These are phyloP conservation scores for Onychomys leucogaster DNA, from an alignment of 2,797 vertebrate species.

Conservation along the genomic window DNA sequence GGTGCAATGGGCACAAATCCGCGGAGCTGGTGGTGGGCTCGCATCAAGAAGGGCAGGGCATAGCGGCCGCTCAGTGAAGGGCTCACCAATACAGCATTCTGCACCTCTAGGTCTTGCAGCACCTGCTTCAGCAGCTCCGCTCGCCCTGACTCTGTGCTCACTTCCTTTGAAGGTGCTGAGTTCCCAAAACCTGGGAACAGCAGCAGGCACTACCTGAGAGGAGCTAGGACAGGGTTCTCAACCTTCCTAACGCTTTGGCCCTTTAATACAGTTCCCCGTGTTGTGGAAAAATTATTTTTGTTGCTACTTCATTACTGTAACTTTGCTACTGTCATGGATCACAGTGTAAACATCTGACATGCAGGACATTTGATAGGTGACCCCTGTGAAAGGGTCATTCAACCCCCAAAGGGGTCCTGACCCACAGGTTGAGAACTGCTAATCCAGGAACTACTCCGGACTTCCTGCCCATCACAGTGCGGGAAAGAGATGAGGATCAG, in stretches of 20 bases:
- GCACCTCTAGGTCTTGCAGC: conserved; percentile 91
- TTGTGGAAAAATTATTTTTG: neutral
- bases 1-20: conserved; percentile 95
- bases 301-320: neutral
- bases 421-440: neutral
- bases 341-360: neutral
- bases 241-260: no score
- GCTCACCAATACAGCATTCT: conserved; percentile 92
- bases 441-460: neutral
- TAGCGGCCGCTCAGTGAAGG: conserved; percentile 97
- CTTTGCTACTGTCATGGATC: neutral
- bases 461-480: neutral
- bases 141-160: conserved; percentile 91
- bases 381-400: neutral
- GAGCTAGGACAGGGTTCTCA: neutral
- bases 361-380: neutral
- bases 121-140: conserved; percentile 91
- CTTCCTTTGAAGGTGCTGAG: conserved; percentile 88
- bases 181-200: conserved; percentile 93
- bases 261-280: no score
- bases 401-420: neutral
- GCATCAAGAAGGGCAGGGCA: conserved; percentile 94
- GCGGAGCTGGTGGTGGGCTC: conserved; percentile 87
- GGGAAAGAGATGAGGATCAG: neutral
- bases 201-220: conserved; percentile 28